A percentile compares a stretch with the other conserved stretches of the same genome.
Conservation (phyloP, 2,113 vertebrate genomes). For the Alosa alosa region DNA sequence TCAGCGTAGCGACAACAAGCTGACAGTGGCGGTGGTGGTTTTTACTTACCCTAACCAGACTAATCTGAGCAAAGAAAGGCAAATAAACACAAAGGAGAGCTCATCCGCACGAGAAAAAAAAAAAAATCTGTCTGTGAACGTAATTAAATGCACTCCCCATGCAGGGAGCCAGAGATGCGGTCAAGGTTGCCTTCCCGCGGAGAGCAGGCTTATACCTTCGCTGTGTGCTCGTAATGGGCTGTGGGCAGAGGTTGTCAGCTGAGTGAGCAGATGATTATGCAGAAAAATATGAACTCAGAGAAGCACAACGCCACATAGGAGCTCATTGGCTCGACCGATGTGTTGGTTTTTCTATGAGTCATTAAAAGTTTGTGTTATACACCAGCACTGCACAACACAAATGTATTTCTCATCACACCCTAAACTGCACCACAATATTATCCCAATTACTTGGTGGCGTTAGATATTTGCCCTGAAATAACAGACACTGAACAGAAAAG, state of each 20-base stretch:
- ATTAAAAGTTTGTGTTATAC: neutral
- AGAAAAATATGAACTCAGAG: neutral
- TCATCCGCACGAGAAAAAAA: neutral
- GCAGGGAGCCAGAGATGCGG: neutral
- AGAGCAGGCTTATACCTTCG: neutral
- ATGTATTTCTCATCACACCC: neutral
- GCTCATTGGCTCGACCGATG: neutral
- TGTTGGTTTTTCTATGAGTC: neutral
- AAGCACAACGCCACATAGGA: neutral
- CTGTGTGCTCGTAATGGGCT: neutral
- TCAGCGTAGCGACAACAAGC: neutral
- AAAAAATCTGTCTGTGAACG: neutral
- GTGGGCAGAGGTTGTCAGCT: neutral
- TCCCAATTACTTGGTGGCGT: neutral
- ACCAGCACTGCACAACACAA: neutral
- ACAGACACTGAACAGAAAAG: neutral
- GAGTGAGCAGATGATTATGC: conserved; percentile 5
- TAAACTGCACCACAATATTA: neutral
- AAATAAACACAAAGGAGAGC: neutral
- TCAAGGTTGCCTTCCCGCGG: neutral
- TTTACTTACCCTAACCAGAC: neutral
- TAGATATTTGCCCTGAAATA: neutral
- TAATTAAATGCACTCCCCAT: neutral
- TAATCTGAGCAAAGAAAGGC: neutral
- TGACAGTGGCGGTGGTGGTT: neutral